Evolutionary conservation across 2,113 vertebrate genomes (phyloP), one percentile per base, ranked within the genome.

Genomic region (Eublepharis macularius): DNA sequence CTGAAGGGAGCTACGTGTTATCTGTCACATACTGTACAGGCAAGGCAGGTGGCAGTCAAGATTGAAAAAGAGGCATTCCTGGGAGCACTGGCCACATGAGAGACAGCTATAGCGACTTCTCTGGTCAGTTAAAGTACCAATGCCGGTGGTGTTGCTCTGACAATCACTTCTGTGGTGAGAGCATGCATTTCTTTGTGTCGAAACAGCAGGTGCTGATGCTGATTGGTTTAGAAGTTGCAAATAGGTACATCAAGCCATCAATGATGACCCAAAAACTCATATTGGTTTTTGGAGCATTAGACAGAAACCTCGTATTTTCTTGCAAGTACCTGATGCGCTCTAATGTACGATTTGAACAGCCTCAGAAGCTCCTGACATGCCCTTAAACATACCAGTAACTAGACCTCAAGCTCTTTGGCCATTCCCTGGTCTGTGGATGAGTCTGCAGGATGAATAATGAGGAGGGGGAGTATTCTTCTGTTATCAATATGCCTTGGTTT

Each of bases 1-100:
- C 68, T 70, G 87, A 57, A 87, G 81, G 87, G 88, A 88, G 87
- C 41, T 1, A 0, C 66, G 26, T 65, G 87, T 92, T 83, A 90
- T 45, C 34, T 87, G 79, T 90, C 86, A 82, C 84, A 78, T 45
- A 17, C 17, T 14, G 63, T 80, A 83, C 76, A 79, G 60, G 81
- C 68, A 80, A 2, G 3, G 76, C 87, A 81, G 69, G 16, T 57
- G 76, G 76, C 80, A 89, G 36, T 66, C 39, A 24, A 41, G 45
- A 24, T 66, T 49, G 41, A 65, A 43, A 51, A 41, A 17, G 12
- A 9, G 47, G 9, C 24, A 29, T 72, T 43, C 39, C 24, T 29
- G 17, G 6, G 47, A 79, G 1, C 32, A 36, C 4, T 0, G 0
- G 0, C 0, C 74, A 41, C 19, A 77, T 11, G 49, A 77, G 49